Conservation (phyloP, 2,888 invertebrate genomes). For the Pseudeuparius sepicola region DNA sequence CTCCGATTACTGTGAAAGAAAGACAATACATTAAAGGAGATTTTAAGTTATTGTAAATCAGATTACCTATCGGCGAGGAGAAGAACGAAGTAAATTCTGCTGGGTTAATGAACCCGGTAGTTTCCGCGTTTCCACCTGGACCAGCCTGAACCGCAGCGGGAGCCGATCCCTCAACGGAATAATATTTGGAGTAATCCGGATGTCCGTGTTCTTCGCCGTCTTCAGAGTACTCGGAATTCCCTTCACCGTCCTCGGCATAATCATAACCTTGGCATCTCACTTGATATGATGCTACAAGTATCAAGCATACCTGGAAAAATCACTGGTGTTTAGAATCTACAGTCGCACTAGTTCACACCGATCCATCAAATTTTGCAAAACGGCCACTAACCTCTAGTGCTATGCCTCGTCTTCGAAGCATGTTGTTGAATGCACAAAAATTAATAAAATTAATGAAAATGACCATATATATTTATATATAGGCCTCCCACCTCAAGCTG, state of each 20-base stretch:
- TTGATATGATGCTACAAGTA: slow-evolving; percentile 21
- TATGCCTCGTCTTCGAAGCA: slow-evolving; percentile 35
- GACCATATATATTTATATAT: slow-evolving; percentile 16
- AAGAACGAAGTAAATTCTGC: slow-evolving; percentile 49
- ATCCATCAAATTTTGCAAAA: no score
- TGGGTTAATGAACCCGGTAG: slow-evolving; percentile 40
- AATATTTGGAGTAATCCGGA: slow-evolving; percentile 37
- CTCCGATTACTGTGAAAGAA: no score
- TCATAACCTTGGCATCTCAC: slow-evolving; percentile 29
- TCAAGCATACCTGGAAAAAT: slow-evolving; percentile 25
- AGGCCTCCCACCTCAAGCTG: slow-evolving; percentile 18
- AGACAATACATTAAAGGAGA: no score
- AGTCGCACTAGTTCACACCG: no score
- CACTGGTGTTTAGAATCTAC: no score
- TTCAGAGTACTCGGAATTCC: slow-evolving; percentile 20
- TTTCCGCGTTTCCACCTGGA: slow-evolving; percentile 17
- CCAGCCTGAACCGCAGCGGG: slow-evolving; percentile 17
- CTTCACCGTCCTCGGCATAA: slow-evolving; percentile 28
- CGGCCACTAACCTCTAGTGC: slow-evolving; percentile 32
- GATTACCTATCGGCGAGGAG: slow-evolving; percentile 23
- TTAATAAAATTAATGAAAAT: no score
- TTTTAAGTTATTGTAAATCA: no score
- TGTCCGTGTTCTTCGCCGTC: slow-evolving; percentile 25
- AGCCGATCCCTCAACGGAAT: slow-evolving; percentile 26
- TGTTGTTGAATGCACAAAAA: no score